Evolutionary conservation across 2,113 vertebrate genomes (phyloP), one percentile per base, ranked within the genome.

Genomic region (Hystrix cristata): DNA sequence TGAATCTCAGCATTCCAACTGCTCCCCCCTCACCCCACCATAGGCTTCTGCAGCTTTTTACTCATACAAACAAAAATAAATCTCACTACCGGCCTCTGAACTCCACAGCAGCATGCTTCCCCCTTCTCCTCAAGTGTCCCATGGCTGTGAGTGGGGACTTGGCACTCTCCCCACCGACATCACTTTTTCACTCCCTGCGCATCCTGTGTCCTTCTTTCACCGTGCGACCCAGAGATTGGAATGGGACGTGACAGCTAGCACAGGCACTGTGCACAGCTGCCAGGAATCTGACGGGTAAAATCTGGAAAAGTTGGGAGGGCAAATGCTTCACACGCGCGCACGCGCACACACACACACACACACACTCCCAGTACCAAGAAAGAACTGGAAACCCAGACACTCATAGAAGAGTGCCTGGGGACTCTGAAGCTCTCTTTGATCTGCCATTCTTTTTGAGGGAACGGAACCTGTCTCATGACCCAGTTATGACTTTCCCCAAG

Each of bases 121-220:
- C 98, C 98, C 97, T 94, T 98, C 98, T 98, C 98, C 98, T 98
- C 91, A 95, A 98, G 98, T 94, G 51, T 98, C 97, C 98, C 94
- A 97, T 97, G 97, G 98, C 98, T 97, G 95, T 95, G 97, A 98
- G 95, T 95, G 71, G 98, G 98, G 98, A 98, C 98, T 99, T 99
- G 98, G 99, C 99, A 98, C 95, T 87, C 94, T 98, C 98, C 98
- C 98, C 98, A 92, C 95, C 97, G 88, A 98, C 98, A 98, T 98
- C 98, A 98, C 98, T 99, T 98, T 98, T 98, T 98, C 98, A 98
- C 98, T 99, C 98, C 97, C 98, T 97, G 98, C 96, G 98, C 99
- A 99, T 99, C 99, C 99, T 99, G 99, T 99, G 98, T 99, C 99
- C 98, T 98, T 98, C 98, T 98, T 98, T 99, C 98, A 98, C 98